These are phyloP conservation scores for Zosterops pallidus DNA, from an alignment of 2,113 vertebrate genomes.

Conservation along the genomic window DNA sequence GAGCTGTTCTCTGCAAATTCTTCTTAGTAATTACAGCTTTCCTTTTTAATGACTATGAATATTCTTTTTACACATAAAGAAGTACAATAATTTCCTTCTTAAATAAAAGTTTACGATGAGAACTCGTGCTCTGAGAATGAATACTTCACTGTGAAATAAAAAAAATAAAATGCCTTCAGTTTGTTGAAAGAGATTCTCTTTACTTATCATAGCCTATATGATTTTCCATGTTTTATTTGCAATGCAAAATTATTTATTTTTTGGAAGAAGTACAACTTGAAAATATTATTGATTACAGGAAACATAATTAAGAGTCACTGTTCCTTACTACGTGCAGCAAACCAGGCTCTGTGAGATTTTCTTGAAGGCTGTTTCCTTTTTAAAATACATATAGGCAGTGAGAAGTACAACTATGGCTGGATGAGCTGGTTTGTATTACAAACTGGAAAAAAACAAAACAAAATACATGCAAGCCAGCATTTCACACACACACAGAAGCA, in stretches of 20 bases:
- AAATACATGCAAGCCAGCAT: neutral
- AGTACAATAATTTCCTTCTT: neutral
- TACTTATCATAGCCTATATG: neutral
- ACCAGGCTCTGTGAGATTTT: neutral
- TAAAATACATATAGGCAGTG: neutral
- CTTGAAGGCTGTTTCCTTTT: neutral
- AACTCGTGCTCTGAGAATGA: neutral
- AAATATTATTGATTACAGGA: neutral
- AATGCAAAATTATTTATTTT: neutral
- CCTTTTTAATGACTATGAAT: neutral
- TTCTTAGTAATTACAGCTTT: neutral
- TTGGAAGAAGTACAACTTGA: neutral
- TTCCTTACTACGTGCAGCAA: neutral
- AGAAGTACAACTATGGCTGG: neutral
- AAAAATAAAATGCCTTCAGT: neutral
- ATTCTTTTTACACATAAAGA: neutral
- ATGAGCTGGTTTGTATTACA: neutral
- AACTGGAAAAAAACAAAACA: neutral
- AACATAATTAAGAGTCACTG: accelerated
- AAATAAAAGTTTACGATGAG: neutral
- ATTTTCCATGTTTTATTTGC: neutral
- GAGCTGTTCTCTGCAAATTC: neutral
- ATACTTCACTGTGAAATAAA: neutral
- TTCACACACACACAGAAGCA: neutral
- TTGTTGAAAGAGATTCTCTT: neutral